A percentile compares a stretch with the other conserved stretches of the same genome.
Conservation (phyloP, 2,888 invertebrate species). For the Alviniconcha strummeri region DNA sequence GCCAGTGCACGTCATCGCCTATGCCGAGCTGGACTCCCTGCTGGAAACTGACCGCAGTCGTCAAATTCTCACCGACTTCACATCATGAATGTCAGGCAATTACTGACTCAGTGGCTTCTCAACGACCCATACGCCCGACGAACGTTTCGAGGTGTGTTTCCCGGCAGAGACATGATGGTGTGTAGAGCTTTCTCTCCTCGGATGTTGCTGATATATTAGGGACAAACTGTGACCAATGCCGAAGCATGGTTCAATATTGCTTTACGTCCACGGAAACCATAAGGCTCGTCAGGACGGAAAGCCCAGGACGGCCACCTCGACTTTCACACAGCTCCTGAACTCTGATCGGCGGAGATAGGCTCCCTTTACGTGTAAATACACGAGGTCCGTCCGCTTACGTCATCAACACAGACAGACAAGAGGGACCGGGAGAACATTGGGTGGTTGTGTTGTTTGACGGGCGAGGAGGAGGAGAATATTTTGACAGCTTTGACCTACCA, state of each 20-base stretch:
- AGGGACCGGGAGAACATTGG: not conserved
- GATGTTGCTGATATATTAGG: too few relatives aligned
- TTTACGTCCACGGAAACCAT: too few relatives aligned
- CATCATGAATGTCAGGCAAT: not conserved
- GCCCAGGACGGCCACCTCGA: too few relatives aligned
- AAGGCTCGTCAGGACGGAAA: too few relatives aligned
- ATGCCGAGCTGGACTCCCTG: constrained; percentile 19
- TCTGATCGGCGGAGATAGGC: not conserved
- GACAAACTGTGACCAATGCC: too few relatives aligned
- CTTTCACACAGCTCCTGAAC: too few relatives aligned
- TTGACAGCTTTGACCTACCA: not conserved
- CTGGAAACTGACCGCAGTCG: constrained; percentile 26
- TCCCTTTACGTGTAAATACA: not conserved
- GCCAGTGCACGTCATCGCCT: constrained; percentile 18
- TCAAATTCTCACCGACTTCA: not conserved
- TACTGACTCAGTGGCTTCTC: not conserved
- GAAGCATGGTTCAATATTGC: too few relatives aligned
- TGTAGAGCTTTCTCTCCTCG: too few relatives aligned
- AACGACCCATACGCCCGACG: not conserved
- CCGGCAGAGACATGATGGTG: too few relatives aligned
- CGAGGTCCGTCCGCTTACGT: not conserved
- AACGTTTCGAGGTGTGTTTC: not conserved
- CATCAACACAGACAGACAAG: not conserved
- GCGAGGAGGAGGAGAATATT: not conserved
- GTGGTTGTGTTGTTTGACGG: not conserved